Base-by-base conservation (phyloP, 2,113 vertebrate genomes). In the Lagopus muta region DNA sequence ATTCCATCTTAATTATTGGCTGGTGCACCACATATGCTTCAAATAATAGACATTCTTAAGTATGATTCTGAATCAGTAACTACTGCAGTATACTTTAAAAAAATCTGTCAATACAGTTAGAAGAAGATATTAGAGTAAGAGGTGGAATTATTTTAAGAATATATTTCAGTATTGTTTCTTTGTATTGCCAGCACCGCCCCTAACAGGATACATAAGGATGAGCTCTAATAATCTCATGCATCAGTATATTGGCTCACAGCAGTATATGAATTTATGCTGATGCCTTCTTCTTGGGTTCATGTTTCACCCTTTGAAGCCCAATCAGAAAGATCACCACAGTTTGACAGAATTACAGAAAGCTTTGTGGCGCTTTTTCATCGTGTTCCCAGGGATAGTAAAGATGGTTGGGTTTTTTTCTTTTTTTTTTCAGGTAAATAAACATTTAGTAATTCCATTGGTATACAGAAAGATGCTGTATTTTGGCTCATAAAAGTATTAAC, bases 341-440 rank as follows among this genome's bases (percentile, higher is more conserved):
- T 97, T 94, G 96, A 97, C 36, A 96, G 96, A 95, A 97, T 97
- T 87, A 74, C 95, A 82, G 95, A 95, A 85, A 96, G 82, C 62
- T 98, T 97, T 91, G 94, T 97, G 61, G 55, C 50, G 58, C 91
- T 94, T 92, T 97, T 98, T 58, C 58, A 95, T 77, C 95, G 74
- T 66, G 67, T 95, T 89, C 93, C 90, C 27, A 20, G 30, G 42
- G 54, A 76, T 73, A 71, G 69, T 70, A 96, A 97, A 65, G 97
- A 97, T 87, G 34, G 40, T 40, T 40, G 40, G 13, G 13, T 40
- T 11, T 47, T 69, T 97, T 38, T 38, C 10, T 38, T 98, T 69
- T 96, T 97, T 98, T 69, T 96, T 98, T 77, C 94, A 97, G 97
- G 96, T 98, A 97, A 89, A 42, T 30, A 8, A 76, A 34, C 5